A percentile compares a stretch with the other conserved stretches of the same genome.
Evolutionary conservation across 1,140 invertebrate genomes (phyloP).

Genomic region (Camponotus floridanus): DNA sequence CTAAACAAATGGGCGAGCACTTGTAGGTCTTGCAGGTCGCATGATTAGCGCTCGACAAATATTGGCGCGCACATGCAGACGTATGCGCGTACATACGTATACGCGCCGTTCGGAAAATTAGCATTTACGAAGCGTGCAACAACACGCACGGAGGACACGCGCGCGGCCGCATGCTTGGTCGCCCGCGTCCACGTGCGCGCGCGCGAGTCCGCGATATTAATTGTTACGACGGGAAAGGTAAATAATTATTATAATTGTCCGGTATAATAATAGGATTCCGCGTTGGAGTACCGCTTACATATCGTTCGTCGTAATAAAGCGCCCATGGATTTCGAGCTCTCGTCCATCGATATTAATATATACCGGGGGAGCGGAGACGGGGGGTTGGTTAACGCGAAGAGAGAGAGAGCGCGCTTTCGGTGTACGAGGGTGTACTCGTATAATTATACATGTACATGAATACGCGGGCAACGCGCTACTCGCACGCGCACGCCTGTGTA

Average conservation of each 20-base stretch:
- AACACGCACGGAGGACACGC: slow-evolving; percentile 24
- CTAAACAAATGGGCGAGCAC: slow-evolving; percentile 81
- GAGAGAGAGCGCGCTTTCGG: slow-evolving; percentile 14
- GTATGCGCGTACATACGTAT: not conserved
- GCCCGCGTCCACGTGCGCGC: not conserved
- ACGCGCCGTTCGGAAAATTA: slow-evolving; percentile 28
- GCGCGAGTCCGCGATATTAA: slow-evolving; percentile 79
- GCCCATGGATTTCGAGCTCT: slow-evolving; percentile 80
- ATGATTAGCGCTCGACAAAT: slow-evolving; percentile 65
- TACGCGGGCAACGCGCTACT: not conserved
- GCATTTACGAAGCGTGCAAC: slow-evolving; percentile 39
- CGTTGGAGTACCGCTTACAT: slow-evolving; percentile 77
- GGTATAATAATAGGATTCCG: slow-evolving; percentile 83
- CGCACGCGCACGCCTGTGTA: slow-evolving; percentile 43
- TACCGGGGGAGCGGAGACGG: slow-evolving; percentile 14
- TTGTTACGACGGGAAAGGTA: slow-evolving; percentile 85
- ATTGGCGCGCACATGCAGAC: slow-evolving; percentile 42
- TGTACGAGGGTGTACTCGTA: slow-evolving; percentile 12
- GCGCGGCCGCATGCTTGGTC: slow-evolving; percentile 4
- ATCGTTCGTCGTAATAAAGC: slow-evolving; percentile 79
- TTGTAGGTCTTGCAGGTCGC: slow-evolving; percentile 66
- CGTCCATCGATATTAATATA: slow-evolving; percentile 75
- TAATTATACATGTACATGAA: slow-evolving; percentile 64
- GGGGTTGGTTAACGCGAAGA: slow-evolving; percentile 31
- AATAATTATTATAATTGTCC: slow-evolving; percentile 86